Conservation (phyloP, 2,797 vertebrate genomes). For the Leuciscus waleckii region DNA sequence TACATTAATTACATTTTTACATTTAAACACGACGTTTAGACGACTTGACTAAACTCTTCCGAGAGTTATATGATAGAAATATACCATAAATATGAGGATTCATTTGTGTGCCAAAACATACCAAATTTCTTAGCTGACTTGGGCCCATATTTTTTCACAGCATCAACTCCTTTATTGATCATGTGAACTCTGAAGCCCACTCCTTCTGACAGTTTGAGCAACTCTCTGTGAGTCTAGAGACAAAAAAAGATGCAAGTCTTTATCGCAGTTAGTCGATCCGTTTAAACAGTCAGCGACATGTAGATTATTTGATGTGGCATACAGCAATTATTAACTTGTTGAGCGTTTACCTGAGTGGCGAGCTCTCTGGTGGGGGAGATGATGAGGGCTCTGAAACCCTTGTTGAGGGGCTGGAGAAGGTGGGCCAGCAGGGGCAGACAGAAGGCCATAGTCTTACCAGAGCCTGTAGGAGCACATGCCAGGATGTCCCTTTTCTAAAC, state of each 20-base stretch:
- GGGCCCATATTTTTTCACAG: conserved; percentile 91
- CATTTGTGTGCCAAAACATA: conserved; percentile 64
- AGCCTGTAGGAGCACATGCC: conserved; percentile 95
- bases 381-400: conserved; percentile 91
- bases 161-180: conserved; percentile 91
- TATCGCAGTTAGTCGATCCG: not conserved
- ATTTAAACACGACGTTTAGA: no score
- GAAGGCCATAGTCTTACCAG: conserved; percentile 96
- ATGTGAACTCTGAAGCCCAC: conserved; percentile 92
- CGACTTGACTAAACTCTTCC: no score
- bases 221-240: conserved; percentile 90
- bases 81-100: not conserved
- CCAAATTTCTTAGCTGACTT: conserved; percentile 93
- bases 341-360: conserved; percentile 86
- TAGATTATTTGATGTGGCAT: not conserved
- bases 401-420: conserved; percentile 89
- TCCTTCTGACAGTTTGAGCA: conserved; percentile 90
- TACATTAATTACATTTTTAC: no score
- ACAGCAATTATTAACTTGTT: no score
- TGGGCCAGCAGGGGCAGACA: conserved; percentile 89
- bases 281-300: not conserved
- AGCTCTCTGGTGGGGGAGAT: conserved; percentile 95
- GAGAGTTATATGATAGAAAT: no score
- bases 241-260: not conserved
- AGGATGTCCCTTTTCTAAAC: conserved; percentile 88